Base-by-base conservation (phyloP, 2,888 invertebrate genomes). In the Stenodera caucasica region DNA sequence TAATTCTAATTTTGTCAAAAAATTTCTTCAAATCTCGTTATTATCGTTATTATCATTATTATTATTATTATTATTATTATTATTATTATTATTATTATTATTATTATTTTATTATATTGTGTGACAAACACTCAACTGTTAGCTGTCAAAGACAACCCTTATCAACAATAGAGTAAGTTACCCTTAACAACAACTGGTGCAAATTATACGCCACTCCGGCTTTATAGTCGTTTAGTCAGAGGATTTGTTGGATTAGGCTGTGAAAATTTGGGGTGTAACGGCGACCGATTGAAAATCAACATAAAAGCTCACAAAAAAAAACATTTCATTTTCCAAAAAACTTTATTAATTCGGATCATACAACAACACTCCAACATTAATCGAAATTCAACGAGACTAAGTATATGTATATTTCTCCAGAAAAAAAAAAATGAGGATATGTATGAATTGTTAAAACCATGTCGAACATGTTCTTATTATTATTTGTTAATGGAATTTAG, bases 161-260 rank as follows among this genome's bases (percentile, higher is more conserved):
- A 68, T 62, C 71, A 71, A 71, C 75, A 77, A 73, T 71, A n/a
- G n/a, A 68, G 71, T 80, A 49, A 73, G 79, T 18, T 67, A 81
- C 56, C 85, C 85, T 68, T n/a, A n/a, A n/a, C n/a, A 84, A 83
- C 66, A 81, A 82, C 66, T 83, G 72, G 67, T 72, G 71, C 70
- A 74, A 76, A 77, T 77, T 77, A 76, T 75, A 76, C 74, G 75
- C 74, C 72, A 72, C 75, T 74, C n/a, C 70, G 70, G 71, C 65
- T 72, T 67, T 70, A 70, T 70, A 68, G 70, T 68, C 70, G 69
- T 70, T 73, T 72, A 70, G 70, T 64, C 65, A 53, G 49, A 14
- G 15, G n/a, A n/a, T n/a, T 55, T 45, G 40, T 40, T 40, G 69
- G 69, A 69, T 69, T 67, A 60, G n/a, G 60, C 61, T 61, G 55